phyloP scores from a whole-genome alignment of 2,888 invertebrate genomes.

The Acleris laterana region DNA sequence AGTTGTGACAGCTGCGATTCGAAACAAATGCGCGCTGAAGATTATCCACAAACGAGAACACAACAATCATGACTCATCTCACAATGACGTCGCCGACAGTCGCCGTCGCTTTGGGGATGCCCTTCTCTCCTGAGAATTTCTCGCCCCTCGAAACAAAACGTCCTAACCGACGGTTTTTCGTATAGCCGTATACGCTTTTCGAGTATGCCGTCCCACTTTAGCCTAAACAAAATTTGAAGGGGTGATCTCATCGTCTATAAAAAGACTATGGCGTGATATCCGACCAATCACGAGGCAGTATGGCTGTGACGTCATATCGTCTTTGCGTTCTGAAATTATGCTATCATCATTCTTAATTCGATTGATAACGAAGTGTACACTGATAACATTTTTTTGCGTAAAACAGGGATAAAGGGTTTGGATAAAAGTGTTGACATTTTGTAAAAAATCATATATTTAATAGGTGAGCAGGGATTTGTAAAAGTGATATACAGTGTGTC shows the following conservation, averaged over 20 bases:
- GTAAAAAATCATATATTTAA: neutral
- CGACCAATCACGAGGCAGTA: constrained; percentile 61
- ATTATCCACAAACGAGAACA: constrained; percentile 64
- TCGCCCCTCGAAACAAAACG: constrained; percentile 55
- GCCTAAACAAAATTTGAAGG: constrained; percentile 58
- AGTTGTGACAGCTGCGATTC: constrained; percentile 63
- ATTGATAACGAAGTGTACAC: constrained; percentile 16
- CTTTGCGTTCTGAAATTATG: constrained; percentile 37
- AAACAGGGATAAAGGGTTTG: neutral
- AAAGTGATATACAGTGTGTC: too few species aligned
- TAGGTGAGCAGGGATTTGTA: too few species aligned
- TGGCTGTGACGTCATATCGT: constrained; percentile 60
- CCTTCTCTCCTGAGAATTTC: constrained; percentile 76
- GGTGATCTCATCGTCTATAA: constrained; percentile 75
- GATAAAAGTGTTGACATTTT: neutral
- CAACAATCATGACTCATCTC: constrained; percentile 80
- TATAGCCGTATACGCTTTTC: constrained; percentile 57
- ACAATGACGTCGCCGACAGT: constrained; percentile 71
- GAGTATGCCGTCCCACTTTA: constrained; percentile 49
- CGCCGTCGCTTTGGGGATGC: constrained; percentile 76
- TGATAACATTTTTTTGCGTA: neutral
- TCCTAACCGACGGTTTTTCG: constrained; percentile 59
- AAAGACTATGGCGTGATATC: constrained; percentile 71
- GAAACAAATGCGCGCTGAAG: constrained; percentile 63
- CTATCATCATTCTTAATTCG: constrained; percentile 25